These are phyloP conservation scores for Ditylenchus weischeri DNA, from an alignment of 2,888 invertebrate species.

Conservation along the genomic window DNA sequence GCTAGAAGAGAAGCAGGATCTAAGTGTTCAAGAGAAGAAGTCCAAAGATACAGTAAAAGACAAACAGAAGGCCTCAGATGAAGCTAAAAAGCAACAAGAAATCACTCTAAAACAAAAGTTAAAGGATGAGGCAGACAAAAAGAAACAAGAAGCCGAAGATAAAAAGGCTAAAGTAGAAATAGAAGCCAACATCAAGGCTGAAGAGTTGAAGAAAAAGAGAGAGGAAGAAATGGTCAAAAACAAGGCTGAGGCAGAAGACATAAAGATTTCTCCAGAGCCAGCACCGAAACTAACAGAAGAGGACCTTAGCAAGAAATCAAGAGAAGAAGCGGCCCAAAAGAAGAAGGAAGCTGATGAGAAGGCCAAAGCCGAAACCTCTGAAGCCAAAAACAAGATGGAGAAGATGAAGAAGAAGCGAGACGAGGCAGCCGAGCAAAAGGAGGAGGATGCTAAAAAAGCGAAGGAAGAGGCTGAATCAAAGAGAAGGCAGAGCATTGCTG, in stretches of 20 bases:
- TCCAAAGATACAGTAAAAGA: constrained; percentile 13
- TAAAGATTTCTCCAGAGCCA: constrained; percentile 9
- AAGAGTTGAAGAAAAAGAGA: not conserved
- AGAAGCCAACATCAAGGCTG: constrained; percentile 26
- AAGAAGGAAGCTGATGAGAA: constrained; percentile 26
- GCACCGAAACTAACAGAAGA: constrained; percentile 13
- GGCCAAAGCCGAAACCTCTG: constrained; percentile 19
- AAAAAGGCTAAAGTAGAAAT: constrained; percentile 16
- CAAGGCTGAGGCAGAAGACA: constrained; percentile 18
- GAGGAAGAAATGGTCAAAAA: constrained; percentile 10
- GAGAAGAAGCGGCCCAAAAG: constrained; percentile 23
- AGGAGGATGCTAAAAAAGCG: constrained; percentile 27
- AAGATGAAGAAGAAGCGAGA: constrained; percentile 13
- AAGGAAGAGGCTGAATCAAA: constrained; percentile 27
- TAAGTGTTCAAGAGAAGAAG: constrained; percentile 25
- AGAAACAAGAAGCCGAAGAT: too few relatives aligned
- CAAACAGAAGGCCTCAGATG: constrained; percentile 30
- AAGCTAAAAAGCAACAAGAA: too few relatives aligned
- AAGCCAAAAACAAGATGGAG: constrained; percentile 18
- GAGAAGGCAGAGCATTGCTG: constrained; percentile 11
- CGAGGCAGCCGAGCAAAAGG: constrained; percentile 18
- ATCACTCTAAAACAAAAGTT: constrained; percentile 11
- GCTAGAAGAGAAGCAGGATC: constrained; percentile 26
- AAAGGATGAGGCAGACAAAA: constrained; percentile 13
- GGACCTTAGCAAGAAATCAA: constrained; percentile 21